These are phyloP conservation scores for Athene cunicularia DNA, from an alignment of 2,113 vertebrate species.

Conservation along the genomic window DNA sequence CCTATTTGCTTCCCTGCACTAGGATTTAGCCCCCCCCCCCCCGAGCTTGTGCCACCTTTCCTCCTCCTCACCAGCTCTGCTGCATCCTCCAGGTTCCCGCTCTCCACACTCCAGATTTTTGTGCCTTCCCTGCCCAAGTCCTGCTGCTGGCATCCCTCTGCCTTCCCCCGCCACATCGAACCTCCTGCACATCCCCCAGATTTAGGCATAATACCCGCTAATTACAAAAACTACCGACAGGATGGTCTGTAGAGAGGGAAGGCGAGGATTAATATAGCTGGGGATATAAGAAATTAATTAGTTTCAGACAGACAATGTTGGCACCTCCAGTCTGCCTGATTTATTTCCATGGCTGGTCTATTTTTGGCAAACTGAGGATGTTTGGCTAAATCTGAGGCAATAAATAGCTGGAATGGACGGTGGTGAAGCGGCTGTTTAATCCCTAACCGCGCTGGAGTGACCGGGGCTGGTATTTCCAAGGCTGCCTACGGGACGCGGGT, in stretches of 20 bases:
- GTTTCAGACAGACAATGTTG: constrained; percentile 28
- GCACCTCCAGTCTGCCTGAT: constrained; percentile 49
- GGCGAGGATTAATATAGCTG: background rate
- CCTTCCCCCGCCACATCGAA: background rate
- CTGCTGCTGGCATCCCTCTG: background rate
- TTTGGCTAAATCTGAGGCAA: constrained; percentile 28
- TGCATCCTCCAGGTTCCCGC: accelerated
- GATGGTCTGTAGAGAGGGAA: background rate
- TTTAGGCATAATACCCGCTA: background rate
- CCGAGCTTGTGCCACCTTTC: background rate
- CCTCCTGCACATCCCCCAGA: background rate
- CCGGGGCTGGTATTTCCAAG: background rate
- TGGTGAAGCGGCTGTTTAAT: background rate
- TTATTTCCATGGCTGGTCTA: constrained; percentile 26
- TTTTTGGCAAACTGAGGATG: background rate
- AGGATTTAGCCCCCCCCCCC: background rate
- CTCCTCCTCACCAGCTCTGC: background rate
- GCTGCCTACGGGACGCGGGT: background rate
- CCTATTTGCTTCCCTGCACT: background rate
- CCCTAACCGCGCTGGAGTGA: background rate
- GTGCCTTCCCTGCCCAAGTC: background rate
- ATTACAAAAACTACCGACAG: background rate
- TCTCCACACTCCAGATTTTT: background rate
- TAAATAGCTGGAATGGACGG: background rate
- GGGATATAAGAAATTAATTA: constrained; percentile 47